These are phyloP conservation scores for Pristionchus pacificus DNA, from an alignment of 1,140 invertebrate genomes.

Conservation along the genomic window DNA sequence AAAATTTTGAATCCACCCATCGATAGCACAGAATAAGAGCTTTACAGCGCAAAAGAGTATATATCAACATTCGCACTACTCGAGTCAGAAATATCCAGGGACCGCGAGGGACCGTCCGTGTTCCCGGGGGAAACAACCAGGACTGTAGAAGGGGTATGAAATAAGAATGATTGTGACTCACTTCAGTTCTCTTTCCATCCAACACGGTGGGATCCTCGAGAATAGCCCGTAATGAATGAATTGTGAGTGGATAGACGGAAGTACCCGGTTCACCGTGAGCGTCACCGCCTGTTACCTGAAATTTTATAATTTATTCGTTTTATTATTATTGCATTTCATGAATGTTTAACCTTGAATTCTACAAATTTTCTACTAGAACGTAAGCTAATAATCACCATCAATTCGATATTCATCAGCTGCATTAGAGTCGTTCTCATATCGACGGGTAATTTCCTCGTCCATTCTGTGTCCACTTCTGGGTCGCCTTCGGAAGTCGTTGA, in stretches of 20 bases:
- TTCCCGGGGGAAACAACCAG: too few relatives aligned
- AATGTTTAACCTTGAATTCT: not conserved
- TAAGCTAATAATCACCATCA: conserved; percentile 37
- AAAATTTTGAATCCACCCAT: too few relatives aligned
- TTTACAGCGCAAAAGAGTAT: too few relatives aligned
- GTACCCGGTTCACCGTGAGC: conserved; percentile 28
- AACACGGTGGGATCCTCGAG: conserved; percentile 50
- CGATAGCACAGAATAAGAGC: too few relatives aligned
- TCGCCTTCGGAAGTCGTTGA: conserved; percentile 40
- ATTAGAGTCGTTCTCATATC: conserved; percentile 56
- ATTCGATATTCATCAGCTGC: conserved; percentile 54
- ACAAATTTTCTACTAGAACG: not conserved
- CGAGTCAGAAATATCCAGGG: too few relatives aligned
- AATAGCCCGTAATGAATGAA: conserved; percentile 40
- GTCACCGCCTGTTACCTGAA: conserved; percentile 42
- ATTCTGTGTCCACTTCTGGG: conserved; percentile 42
- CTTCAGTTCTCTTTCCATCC: conserved; percentile 55
- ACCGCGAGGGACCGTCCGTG: too few relatives aligned
- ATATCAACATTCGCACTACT: too few relatives aligned
- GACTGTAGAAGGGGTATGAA: too few relatives aligned
- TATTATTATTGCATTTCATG: not conserved
- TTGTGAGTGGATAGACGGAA: conserved; percentile 48
- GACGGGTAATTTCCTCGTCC: conserved; percentile 53
- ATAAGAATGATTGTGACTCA: conserved; percentile 9
- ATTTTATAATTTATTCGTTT: not conserved